These are phyloP conservation scores for Athalia circularis DNA, from an alignment of 2,888 invertebrate genomes.

Conservation along the genomic window DNA sequence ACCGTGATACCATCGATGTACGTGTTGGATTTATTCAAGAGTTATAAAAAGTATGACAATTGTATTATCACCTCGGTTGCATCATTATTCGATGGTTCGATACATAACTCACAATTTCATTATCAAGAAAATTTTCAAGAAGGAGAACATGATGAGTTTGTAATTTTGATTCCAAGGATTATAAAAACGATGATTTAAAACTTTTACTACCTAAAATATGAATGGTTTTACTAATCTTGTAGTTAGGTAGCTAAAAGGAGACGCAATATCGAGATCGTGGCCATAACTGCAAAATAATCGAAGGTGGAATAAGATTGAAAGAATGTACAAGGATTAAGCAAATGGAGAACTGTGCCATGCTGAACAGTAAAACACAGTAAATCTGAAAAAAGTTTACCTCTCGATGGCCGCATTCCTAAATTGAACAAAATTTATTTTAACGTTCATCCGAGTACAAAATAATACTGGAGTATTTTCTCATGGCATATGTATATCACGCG, in stretches of 20 bases:
- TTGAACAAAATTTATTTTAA: constrained; percentile 71
- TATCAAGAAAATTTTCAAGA: no score
- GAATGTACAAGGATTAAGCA: constrained; percentile 68
- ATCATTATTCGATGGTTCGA: no score
- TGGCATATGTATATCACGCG: constrained; percentile 1
- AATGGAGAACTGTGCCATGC: constrained; percentile 65
- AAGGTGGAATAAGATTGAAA: constrained; percentile 52
- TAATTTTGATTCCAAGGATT: constrained; percentile 30
- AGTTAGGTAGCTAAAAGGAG: no score
- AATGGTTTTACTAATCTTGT: no score
- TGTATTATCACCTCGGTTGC: no score
- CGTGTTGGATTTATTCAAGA: no score
- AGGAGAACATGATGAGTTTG: no score
- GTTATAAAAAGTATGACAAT: no score
- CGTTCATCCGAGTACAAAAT: constrained; percentile 49
- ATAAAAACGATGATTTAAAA: constrained; percentile 49
- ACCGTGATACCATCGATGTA: no score
- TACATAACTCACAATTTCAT: no score
- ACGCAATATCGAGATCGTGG: no score
- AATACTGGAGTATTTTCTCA: constrained; percentile 16
- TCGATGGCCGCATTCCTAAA: constrained; percentile 76
- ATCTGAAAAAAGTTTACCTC: constrained; percentile 73
- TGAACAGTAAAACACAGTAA: constrained; percentile 59
- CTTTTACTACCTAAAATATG: constrained; percentile 18
- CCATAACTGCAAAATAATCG: constrained; percentile 34